Percentiles rank a stretch among this genome's conserved stretches.
Evolutionary conservation across 2,113 vertebrate genomes (phyloP).

Genomic region (Empidonax alnorum): DNA sequence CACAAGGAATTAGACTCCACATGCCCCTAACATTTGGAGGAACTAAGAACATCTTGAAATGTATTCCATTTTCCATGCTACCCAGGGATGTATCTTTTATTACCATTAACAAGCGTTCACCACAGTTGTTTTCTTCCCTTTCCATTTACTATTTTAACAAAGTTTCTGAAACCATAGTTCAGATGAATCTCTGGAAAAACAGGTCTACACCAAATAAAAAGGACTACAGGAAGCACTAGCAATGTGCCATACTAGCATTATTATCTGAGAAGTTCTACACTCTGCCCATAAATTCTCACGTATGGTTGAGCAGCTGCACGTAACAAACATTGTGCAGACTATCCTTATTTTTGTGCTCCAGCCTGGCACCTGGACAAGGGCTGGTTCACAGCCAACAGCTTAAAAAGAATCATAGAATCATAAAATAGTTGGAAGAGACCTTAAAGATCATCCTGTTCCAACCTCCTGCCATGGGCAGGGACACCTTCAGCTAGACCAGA

Average conservation of each 20-base stretch:
- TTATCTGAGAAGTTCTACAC: not conserved
- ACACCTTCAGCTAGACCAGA: not conserved
- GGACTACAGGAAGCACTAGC: not conserved
- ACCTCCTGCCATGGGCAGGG: not conserved
- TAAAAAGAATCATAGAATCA: not conserved
- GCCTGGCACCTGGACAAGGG: not conserved
- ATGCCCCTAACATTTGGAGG: not conserved
- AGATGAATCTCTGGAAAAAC: not conserved
- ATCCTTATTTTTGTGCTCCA: not conserved
- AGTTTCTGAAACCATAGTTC: not conserved
- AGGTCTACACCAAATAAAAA: not conserved
- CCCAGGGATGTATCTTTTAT: not conserved
- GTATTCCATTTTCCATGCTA: not conserved
- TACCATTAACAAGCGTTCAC: not conserved
- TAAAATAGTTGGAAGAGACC: not conserved
- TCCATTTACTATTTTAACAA: not conserved
- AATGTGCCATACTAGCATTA: not conserved
- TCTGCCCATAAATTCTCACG: not conserved
- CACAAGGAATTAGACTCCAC: not conserved
- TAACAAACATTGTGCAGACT: not conserved
- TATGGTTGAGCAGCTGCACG: rapidly evolving
- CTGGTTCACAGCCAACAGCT: not conserved
- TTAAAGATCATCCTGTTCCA: not conserved
- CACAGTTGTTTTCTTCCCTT: not conserved
- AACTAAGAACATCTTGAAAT: not conserved